These are phyloP conservation scores for Labroides dimidiatus DNA, from an alignment of 2,797 vertebrate species.

Conservation along the genomic window DNA sequence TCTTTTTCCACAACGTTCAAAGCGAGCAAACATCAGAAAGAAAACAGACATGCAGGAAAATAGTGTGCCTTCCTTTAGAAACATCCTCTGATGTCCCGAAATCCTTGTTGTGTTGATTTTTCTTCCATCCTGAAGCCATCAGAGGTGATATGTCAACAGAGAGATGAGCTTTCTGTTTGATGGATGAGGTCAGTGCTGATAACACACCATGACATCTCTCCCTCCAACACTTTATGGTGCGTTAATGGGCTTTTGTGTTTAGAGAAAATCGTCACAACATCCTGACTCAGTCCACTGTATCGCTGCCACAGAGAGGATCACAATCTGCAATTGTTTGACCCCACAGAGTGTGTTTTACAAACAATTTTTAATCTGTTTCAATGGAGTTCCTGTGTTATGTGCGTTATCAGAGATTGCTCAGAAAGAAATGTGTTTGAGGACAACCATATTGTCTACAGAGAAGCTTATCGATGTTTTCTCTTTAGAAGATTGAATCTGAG, in stretches of 20 bases:
- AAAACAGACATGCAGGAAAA: constrained; percentile 16
- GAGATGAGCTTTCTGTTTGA: constrained; percentile 43
- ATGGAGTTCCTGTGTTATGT: constrained; percentile 12
- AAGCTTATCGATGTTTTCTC: neutral
- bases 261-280: constrained; percentile 46
- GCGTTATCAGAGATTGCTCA: neutral
- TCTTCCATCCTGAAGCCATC: constrained; percentile 33
- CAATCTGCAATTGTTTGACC: constrained; percentile 49
- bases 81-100: constrained; percentile 18
- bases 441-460: neutral
- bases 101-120: constrained; percentile 42
- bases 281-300: constrained; percentile 20
- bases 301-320: neutral
- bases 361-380: constrained; percentile 13
- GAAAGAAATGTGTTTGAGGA: neutral
- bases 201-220: constrained; percentile 22
- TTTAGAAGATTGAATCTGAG: neutral
- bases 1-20: constrained; percentile 3
- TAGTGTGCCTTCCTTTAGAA: constrained; percentile 7
- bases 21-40: constrained; percentile 5
- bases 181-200: constrained; percentile 46
- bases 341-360: constrained; percentile 10
- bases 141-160: constrained; percentile 21
- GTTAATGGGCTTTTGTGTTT: constrained; percentile 23
- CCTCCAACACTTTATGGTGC: constrained; percentile 6